Conservation (phyloP, 2,797 vertebrate genomes). For the Lemur catta region DNA sequence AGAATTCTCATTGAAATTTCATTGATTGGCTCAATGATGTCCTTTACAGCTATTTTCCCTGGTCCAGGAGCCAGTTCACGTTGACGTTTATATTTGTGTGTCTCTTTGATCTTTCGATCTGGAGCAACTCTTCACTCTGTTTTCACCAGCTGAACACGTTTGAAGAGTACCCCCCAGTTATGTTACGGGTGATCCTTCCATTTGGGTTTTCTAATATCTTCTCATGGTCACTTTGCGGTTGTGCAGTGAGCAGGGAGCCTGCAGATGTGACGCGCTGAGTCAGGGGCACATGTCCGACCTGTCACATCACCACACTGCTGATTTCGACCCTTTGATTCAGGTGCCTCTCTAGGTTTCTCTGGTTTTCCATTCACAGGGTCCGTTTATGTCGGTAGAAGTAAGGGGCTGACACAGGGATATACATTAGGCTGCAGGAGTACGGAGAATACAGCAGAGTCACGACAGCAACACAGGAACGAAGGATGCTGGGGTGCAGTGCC, state of each 20-base stretch:
- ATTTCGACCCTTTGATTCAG: background rate
- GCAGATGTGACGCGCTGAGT: background rate
- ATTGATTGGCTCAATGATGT: too few relatives aligned
- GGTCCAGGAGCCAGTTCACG: background rate
- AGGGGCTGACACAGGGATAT: background rate
- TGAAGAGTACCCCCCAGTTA: background rate
- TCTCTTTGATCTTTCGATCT: background rate
- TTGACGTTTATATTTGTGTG: background rate
- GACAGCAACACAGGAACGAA: too few relatives aligned
- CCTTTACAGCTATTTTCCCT: background rate
- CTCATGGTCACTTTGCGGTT: background rate
- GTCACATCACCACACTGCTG: fast-evolving
- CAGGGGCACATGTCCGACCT: background rate
- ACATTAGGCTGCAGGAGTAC: background rate
- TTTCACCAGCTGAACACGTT: too few relatives aligned
- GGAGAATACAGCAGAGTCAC: too few relatives aligned
- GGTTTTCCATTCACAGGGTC: background rate
- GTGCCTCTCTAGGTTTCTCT: background rate
- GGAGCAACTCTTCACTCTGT: fast-evolving
- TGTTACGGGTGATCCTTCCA: background rate
- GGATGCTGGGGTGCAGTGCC: too few relatives aligned
- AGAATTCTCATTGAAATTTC: background rate
- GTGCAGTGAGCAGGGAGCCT: background rate
- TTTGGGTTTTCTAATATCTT: background rate
- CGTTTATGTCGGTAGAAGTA: background rate